These are phyloP conservation scores for Heterohyrax brucei DNA, from an alignment of 2,797 vertebrate genomes.

Conservation along the genomic window DNA sequence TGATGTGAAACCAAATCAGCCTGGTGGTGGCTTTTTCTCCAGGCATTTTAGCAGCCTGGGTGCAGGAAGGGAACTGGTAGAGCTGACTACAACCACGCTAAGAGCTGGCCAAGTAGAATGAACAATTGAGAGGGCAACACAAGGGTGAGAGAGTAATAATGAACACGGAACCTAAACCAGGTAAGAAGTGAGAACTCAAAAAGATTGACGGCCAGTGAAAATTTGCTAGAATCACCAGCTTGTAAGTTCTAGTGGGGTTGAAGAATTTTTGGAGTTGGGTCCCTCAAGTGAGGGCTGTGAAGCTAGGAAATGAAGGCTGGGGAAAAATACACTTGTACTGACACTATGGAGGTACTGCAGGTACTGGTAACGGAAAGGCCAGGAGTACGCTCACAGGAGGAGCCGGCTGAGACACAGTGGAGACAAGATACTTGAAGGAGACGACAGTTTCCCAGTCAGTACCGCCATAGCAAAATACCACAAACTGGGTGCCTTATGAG, in stretches of 20 bases:
- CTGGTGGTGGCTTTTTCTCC: background rate
- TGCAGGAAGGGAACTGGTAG: background rate
- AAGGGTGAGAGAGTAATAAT: background rate
- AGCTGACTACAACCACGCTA: background rate
- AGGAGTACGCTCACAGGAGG: background rate
- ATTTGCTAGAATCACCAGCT: too few species aligned
- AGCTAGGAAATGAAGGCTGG: background rate
- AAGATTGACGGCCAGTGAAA: background rate
- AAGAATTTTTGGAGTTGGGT: background rate
- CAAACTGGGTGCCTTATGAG: background rate
- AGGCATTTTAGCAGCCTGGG: background rate
- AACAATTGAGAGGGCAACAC: fast-evolving
- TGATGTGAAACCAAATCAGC: background rate
- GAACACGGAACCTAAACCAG: background rate
- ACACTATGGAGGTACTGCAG: background rate
- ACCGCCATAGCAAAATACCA: background rate
- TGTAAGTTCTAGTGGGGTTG: background rate
- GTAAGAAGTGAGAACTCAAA: fast-evolving
- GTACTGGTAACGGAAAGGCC: background rate
- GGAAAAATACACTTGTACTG: too few species aligned
- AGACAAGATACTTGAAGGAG: background rate
- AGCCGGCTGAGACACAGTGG: background rate
- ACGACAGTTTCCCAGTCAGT: background rate
- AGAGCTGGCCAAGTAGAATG: background rate
- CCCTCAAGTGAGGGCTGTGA: background rate